Evolutionary conservation across 2,113 vertebrate species (phyloP).

Genomic region (Dasyornis broadbenti): DNA sequence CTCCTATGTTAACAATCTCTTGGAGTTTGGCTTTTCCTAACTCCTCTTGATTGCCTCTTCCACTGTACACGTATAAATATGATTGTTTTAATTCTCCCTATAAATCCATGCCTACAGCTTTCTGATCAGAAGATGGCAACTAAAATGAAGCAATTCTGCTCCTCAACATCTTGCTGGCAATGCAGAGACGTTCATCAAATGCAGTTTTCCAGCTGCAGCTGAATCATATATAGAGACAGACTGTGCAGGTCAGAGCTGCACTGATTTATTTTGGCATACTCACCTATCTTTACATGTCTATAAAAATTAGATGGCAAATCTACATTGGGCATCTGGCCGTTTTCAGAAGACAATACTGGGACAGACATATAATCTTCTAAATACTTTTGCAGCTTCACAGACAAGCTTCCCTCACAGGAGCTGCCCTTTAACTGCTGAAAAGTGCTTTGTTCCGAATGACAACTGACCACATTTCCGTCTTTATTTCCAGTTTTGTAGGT

Average conservation of each 20-base stretch:
- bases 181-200: background rate
- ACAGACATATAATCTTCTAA: background rate
- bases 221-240: background rate
- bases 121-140: background rate
- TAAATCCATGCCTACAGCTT: background rate
- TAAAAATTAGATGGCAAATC: background rate
- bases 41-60: slow-evolving; percentile 10
- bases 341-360: background rate
- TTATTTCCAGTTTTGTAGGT: background rate
- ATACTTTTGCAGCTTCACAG: background rate
- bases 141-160: background rate
- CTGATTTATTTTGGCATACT: background rate
- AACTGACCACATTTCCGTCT: background rate
- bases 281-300: background rate
- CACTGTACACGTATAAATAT: background rate
- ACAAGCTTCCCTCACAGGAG: background rate
- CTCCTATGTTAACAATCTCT: slow-evolving; percentile 5
- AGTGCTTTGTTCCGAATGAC: background rate
- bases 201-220: background rate
- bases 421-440: background rate
- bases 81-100: background rate
- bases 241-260: background rate
- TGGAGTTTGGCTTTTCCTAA: slow-evolving; percentile 5
- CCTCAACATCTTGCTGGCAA: background rate
- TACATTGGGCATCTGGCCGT: background rate